Conservation (phyloP, 64 coral and sea anemone species). For the Orbicella faveolata region DNA sequence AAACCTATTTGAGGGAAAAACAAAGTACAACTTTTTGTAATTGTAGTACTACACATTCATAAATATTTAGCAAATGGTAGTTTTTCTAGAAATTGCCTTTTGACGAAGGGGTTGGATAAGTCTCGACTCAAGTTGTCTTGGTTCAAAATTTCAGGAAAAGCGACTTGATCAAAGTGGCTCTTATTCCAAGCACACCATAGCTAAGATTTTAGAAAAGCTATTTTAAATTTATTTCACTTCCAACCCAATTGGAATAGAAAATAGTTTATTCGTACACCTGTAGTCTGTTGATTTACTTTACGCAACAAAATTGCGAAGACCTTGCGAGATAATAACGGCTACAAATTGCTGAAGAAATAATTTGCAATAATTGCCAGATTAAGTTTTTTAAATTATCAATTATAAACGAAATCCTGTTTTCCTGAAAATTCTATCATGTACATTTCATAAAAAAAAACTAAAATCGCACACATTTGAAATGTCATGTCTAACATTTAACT, state of each 20-base stretch:
- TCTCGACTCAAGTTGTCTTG: background rate
- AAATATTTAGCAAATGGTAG: constrained; percentile 42
- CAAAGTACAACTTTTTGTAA: constrained; percentile 17
- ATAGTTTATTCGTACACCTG: background rate
- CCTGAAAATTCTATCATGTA: constrained; percentile 2
- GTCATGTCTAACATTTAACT: background rate
- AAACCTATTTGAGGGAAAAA: background rate
- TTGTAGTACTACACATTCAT: constrained; percentile 27
- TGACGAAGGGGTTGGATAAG: background rate
- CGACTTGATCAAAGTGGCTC: background rate
- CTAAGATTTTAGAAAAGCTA: background rate
- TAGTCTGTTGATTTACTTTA: background rate
- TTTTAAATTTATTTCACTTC: background rate
- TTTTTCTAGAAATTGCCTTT: background rate
- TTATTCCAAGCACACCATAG: background rate
- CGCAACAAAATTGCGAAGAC: background rate
- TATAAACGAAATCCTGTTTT: background rate
- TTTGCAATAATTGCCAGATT: background rate
- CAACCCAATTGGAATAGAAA: background rate
- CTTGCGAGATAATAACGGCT: background rate
- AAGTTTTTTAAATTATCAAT: background rate
- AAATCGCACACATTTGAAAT: background rate
- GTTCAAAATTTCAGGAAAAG: background rate
- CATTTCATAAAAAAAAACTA: background rate
- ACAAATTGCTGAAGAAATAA: background rate